A percentile compares a stretch with the other conserved stretches of the same genome.
These are phyloP conservation scores for Planococcus citri DNA, from an alignment of 1,140 invertebrate species.

Conservation along the genomic window DNA sequence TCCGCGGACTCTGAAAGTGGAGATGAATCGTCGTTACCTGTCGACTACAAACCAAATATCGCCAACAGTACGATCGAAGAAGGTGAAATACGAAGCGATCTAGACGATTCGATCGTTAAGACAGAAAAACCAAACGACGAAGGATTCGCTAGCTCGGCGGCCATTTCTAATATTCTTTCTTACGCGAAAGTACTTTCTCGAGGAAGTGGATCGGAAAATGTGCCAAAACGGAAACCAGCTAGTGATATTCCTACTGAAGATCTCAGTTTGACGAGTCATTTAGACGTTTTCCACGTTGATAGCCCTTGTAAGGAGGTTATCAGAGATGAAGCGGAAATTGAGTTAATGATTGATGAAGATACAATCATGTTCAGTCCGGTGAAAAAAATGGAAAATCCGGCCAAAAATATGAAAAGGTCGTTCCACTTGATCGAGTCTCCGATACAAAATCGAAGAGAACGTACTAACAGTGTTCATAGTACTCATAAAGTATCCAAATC, in stretches of 20 bases:
- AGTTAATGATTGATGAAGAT: neutral
- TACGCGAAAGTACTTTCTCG: neutral
- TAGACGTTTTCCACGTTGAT: conserved; percentile 9
- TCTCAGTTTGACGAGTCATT: conserved; percentile 12
- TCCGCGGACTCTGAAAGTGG: too few species aligned
- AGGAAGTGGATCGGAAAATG: neutral
- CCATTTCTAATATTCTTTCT: neutral
- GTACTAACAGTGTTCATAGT: neutral
- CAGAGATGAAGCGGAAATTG: neutral
- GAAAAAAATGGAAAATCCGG: neutral
- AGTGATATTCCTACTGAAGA: neutral
- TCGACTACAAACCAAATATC: too few species aligned
- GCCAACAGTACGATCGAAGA: neutral
- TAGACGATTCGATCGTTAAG: neutral
- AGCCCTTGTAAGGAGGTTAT: neutral
- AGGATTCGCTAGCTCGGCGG: neutral
- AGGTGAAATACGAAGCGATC: neutral
- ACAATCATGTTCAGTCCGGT: conserved; percentile 9
- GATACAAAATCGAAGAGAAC: neutral
- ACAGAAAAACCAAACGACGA: neutral
- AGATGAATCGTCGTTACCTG: too few species aligned
- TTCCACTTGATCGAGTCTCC: neutral
- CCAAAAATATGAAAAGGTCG: conserved; percentile 3
- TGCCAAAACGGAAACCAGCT: neutral
- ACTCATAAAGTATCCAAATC: neutral